Base-by-base conservation (phyloP, 2,888 invertebrate genomes). In the Drosophila birchii region DNA sequence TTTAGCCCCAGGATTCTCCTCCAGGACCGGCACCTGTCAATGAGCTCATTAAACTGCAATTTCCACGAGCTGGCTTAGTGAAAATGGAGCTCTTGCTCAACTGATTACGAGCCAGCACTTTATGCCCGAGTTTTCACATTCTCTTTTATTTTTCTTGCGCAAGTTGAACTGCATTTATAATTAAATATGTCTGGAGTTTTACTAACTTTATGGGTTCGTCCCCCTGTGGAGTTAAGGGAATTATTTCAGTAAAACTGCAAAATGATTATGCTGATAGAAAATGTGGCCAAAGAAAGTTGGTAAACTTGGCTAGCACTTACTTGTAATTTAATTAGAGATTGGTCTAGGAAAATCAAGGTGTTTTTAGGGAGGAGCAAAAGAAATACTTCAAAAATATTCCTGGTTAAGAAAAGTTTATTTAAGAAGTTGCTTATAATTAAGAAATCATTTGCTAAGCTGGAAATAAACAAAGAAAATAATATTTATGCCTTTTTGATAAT, bases 11-110 rank as follows among this genome's bases (percentile, higher is more conserved):
- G 34, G 29, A 74, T 29, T 29, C 49, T 71, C 57, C n/a, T 38
- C 29, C 29, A n/a, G n/a, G 29, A 29, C 26, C 23, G 44, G 47
- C 58, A 76, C 59, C 85, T 86, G 89, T 82, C 88, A 87, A 87
- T 86, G 80, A 76, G 86, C 86, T 87, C 80, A 82, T 86, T 85
- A 89, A 89, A 89, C 68, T 82, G 88, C 79, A 72, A 86, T 87
- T 82, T 80, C 51, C 36, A 59, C 61, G 45, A 67, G 71, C 68
- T 81, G 63, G 81, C 69, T 71, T 69, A 54, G 54, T 63, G 60
- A 78, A 72, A 78, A 87, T 72, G 76, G 71, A 86, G 70, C 67
- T 58, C 59, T 44, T 59, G 62, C 80, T 77, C 60, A 64, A 23
- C 51, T 73, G 70, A 79, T 78, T 81, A 67, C 62, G 49, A 54